Evolutionary conservation across 1,140 invertebrate species (phyloP), one percentile per base, ranked within the genome.

Genomic region (Spodoptera frugiperda): DNA sequence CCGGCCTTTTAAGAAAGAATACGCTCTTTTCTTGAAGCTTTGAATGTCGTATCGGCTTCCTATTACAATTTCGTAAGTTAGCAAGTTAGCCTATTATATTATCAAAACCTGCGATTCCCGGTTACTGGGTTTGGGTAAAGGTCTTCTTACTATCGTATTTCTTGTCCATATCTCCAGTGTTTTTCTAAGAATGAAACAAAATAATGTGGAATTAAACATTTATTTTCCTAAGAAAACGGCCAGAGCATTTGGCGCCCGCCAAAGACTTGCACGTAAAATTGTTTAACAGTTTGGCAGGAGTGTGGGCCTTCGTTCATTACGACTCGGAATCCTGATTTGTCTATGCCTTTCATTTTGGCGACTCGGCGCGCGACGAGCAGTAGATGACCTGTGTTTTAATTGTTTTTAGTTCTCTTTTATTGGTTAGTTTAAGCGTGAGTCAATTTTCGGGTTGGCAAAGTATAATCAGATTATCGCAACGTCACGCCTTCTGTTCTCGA

Each of bases 241-340:
- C 98, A 99, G 70, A 95, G 88, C 95, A 99, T 95, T 94, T 99
- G 98, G 57, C 98, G 95, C 46, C 98, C 98, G 78, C 98, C 98
- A 15, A 98, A 88, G 80, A 99, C 97, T 90, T 99, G 98, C 55
- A 99, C 89, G 93, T 98, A 98, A 51, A 98, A 95, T 93, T 98
- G 98, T 89, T 96, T 98, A 33, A 98, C 97, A n/a, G 96, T 97
- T 85, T 98, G 98, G 55, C 96, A 96, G 14, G 97, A 98, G 84
- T 98, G 89, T 77, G 95, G 95, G 1, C 98, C 98, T 92, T 98
- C 97, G 87, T 99, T 98, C 12, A 98, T 95, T 0, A 98, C 97
- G 68, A 97, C 89, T 68, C 96, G 94, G 88, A 96, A 97, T 70
- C 96, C 97, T 55, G 96, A 92, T 21, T 95, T 90, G 44, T 94